Evolutionary conservation across 1,140 invertebrate species (phyloP).

Genomic region (Bombus soroeensis): DNA sequence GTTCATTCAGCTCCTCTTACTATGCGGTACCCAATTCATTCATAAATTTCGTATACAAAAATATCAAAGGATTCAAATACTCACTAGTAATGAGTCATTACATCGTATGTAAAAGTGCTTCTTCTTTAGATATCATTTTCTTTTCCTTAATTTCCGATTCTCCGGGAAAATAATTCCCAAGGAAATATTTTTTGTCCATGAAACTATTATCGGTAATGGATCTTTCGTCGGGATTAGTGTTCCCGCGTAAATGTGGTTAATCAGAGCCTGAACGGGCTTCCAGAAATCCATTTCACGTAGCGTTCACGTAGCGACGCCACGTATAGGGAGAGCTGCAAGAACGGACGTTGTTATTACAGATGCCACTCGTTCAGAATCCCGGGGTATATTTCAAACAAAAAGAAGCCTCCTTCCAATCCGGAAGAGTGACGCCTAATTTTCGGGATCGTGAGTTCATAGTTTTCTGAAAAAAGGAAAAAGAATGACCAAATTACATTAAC

Average conservation of each 20-base stretch:
- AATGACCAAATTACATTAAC: background rate
- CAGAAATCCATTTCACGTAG: conserved; percentile 50
- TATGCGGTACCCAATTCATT: conserved; percentile 58
- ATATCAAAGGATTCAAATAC: background rate
- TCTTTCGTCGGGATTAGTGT: background rate
- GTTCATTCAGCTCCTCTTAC: conserved; percentile 63
- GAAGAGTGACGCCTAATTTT: conserved; percentile 69
- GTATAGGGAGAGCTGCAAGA: conserved; percentile 55
- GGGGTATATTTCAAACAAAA: conserved; percentile 78
- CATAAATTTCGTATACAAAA: conserved; percentile 22
- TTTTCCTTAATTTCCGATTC: background rate
- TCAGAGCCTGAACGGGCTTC: conserved; percentile 49
- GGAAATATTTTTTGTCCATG: background rate
- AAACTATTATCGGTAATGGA: background rate
- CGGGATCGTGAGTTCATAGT: conserved; percentile 21
- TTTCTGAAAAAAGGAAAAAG: conserved; percentile 27
- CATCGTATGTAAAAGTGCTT: background rate
- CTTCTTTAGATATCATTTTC: background rate
- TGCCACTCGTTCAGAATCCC: conserved; percentile 72
- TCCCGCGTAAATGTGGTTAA: background rate
- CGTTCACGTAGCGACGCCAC: conserved; percentile 35
- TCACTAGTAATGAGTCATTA: background rate
- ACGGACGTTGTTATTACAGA: conserved; percentile 79
- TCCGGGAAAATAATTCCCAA: background rate
- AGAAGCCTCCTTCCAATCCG: conserved; percentile 69